These are phyloP conservation scores for Drosophila paranaensis DNA, from an alignment of 2,888 invertebrate genomes.

Conservation along the genomic window DNA sequence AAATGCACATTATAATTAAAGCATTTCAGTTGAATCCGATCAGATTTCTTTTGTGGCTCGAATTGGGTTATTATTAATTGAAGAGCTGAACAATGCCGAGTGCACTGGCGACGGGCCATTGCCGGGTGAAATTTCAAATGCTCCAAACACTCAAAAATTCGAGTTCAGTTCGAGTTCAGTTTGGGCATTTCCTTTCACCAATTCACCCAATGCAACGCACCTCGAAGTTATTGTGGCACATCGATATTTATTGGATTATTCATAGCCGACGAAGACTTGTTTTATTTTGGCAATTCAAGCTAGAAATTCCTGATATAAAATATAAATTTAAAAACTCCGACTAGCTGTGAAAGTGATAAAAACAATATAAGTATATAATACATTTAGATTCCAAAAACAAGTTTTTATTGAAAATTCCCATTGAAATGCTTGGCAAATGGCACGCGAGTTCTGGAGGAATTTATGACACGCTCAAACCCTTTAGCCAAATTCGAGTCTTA, in stretches of 20 bases:
- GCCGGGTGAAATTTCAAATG: slow-evolving; percentile 30
- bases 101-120: slow-evolving; percentile 31
- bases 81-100: slow-evolving; percentile 20
- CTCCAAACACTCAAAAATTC: neutral
- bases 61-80: slow-evolving; percentile 31
- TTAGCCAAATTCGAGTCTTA: slow-evolving; percentile 2
- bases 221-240: slow-evolving; percentile 26
- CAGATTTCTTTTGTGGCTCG: slow-evolving; percentile 24
- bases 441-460: slow-evolving; percentile 31
- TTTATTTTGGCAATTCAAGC: slow-evolving; percentile 27
- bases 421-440: slow-evolving; percentile 20
- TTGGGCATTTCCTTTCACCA: slow-evolving; percentile 16
- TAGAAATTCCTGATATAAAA: slow-evolving; percentile 53
- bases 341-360: slow-evolving; percentile 19
- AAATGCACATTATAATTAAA: slow-evolving; percentile 66
- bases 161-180: slow-evolving; percentile 1
- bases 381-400: neutral
- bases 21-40: slow-evolving; percentile 26
- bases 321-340: slow-evolving; percentile 21
- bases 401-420: slow-evolving; percentile 31
- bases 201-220: slow-evolving; percentile 7
- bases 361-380: neutral
- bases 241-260: slow-evolving; percentile 49
- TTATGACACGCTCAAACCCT: neutral
- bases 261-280: slow-evolving; percentile 33